phyloP scores from a whole-genome alignment of 1,140 invertebrate species.

The Macrobrachium nipponense region DNA sequence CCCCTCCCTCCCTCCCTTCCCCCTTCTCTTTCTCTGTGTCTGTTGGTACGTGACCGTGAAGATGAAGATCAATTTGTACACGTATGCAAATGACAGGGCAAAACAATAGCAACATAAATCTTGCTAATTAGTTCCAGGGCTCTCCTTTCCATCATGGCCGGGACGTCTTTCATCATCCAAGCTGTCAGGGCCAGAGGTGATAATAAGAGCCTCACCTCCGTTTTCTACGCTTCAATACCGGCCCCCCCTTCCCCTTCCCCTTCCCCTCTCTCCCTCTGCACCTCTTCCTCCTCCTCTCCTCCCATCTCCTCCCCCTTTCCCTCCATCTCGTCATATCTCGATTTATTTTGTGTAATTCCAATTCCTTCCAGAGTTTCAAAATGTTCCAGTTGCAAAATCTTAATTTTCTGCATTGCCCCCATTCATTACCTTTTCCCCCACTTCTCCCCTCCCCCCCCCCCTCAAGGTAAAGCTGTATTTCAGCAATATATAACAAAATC shows the following conservation, averaged over 20 bases:
- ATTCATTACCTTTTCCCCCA: neutral
- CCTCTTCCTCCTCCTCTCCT: neutral
- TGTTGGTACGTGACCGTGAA: slow-evolving; percentile 54
- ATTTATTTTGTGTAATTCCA: neutral
- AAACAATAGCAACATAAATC: slow-evolving; percentile 61
- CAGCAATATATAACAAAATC: neutral
- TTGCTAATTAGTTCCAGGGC: slow-evolving; percentile 61
- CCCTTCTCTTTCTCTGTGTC: neutral
- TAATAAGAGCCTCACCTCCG: slow-evolving; percentile 53
- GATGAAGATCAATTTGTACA: slow-evolving; percentile 61
- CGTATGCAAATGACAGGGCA: slow-evolving; percentile 58
- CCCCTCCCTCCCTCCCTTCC: neutral
- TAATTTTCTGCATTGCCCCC: no score
- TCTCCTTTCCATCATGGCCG: slow-evolving; percentile 58
- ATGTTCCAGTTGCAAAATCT: no score
- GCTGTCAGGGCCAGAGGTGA: slow-evolving; percentile 57
- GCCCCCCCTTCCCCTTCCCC: slow-evolving; percentile 1
- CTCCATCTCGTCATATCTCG: neutral
- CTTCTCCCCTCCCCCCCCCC: neutral
- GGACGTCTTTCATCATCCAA: slow-evolving; percentile 57
- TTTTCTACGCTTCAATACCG: neutral
- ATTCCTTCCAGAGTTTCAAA: neutral
- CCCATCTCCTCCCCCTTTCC: neutral
- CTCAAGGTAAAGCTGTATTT: neutral
- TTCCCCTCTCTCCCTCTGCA: neutral